Evolutionary conservation across 2,113 vertebrate species (phyloP).

Genomic region (Drymodes brunneopygia): DNA sequence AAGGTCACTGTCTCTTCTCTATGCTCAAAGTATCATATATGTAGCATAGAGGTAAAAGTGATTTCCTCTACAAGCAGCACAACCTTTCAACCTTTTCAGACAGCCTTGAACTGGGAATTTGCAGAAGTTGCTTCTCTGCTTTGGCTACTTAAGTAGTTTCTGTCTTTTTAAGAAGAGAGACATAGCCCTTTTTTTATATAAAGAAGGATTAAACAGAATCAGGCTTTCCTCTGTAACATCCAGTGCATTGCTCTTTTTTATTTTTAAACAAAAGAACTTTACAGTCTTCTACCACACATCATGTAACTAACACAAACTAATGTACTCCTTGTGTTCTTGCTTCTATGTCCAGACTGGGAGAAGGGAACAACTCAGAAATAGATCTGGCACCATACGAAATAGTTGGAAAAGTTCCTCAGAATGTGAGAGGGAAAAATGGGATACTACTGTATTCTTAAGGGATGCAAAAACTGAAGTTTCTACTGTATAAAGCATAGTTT

Average conservation of each 20-base stretch:
- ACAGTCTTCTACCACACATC: not conserved
- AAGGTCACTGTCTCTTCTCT: not conserved
- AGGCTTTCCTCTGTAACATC: not conserved
- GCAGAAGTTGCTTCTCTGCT: not conserved
- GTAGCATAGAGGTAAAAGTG: not conserved
- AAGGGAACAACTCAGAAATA: not conserved
- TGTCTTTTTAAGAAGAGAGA: not conserved
- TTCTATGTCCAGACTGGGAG: not conserved
- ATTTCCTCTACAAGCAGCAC: not conserved
- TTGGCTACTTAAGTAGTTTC: not conserved
- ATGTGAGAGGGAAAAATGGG: not conserved
- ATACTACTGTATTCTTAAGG: not conserved
- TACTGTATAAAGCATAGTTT: not conserved
- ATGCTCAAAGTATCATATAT: not conserved
- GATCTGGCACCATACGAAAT: not conserved
- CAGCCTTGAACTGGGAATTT: not conserved
- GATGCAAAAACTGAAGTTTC: not conserved
- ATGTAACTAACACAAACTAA: not conserved
- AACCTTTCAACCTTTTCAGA: not conserved
- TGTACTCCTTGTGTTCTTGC: not conserved
- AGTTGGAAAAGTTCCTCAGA: not conserved
- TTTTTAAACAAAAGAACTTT: not conserved
- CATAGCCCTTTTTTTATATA: not conserved
- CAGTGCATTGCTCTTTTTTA: not conserved
- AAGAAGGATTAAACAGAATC: not conserved